phyloP scores from a whole-genome alignment of 1,140 invertebrate species.

The Eurosta solidaginis region DNA sequence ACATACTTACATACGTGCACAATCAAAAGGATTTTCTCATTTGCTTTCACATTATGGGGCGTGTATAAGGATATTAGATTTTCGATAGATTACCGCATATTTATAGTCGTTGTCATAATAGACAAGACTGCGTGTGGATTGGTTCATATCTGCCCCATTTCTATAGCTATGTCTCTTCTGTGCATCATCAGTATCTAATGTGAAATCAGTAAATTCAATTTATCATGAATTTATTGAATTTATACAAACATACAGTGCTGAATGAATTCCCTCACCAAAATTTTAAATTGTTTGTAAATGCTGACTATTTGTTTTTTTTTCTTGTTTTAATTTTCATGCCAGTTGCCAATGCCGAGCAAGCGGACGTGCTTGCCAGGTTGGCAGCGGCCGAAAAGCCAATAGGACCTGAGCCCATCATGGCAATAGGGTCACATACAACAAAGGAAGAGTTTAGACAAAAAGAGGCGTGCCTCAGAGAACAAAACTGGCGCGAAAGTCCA shows the following conservation, averaged over 20 bases:
- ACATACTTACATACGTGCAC: background rate
- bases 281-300: background rate
- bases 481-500: too few species aligned
- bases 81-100: background rate
- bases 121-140: background rate
- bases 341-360: too few species aligned
- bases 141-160: background rate
- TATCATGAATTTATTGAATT: background rate
- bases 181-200: background rate
- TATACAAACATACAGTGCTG: background rate
- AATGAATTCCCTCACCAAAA: background rate
- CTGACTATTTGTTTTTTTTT: background rate
- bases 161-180: background rate
- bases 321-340: too few species aligned
- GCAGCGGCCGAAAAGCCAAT: too few species aligned
- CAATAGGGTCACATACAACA: too few species aligned
- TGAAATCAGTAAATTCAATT: background rate
- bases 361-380: too few species aligned
- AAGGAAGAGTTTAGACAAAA: too few species aligned
- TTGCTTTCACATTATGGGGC: background rate
- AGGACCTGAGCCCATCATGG: too few species aligned
- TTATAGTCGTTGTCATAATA: constrained; percentile 1
- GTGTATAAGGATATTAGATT: background rate
- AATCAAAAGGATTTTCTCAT: background rate
- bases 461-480: too few species aligned